Base-by-base conservation (phyloP, 2,113 vertebrate genomes). In the Hippocampus guttulatus region DNA sequence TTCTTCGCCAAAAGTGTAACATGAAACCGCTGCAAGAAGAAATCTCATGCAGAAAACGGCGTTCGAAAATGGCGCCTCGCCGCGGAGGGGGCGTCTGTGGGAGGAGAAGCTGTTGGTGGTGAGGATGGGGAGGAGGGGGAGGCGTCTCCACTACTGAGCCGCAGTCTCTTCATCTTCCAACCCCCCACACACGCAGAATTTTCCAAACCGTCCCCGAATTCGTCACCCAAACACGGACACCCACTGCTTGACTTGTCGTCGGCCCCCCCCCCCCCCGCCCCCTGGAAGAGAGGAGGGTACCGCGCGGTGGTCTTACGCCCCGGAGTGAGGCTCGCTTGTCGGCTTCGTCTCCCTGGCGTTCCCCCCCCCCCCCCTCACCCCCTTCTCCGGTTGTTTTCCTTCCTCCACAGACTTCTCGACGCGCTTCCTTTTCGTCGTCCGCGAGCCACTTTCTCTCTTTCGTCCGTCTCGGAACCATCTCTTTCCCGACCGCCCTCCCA, bases 31-130 rank as follows among this genome's bases (percentile, higher is more conserved):
- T 79, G 72, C 74, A 38, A 80, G 84, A 86, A 88, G 74, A 80
- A 79, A 87, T 76, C 79, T 74, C 18, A 79, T 68, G 81, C 82
- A 83, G 83, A 80, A 68, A 63, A 67, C 67, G 69, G 60, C 73
- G 82, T 91, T 90, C 88, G 86, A 91, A 91, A 89, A 87, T 88
- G 87, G 90, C 90, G 90, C 90, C 75, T 63, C 73, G 75, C 67
- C 66, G 81, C 75, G 83, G 75, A 88, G 57, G 70, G 78, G 79
- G 85, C 70, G 85, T 69, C 57, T 58, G 23, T 33, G 58, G 58
- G 58, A 30, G 58, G 58, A 33, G 58, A 33, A 5, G 80, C 66
- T 74, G 51, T 27, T 18, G 27, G 7, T 11, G 23, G 55, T 6
- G 23, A 15, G 55, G 55, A 12, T 1, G 5, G 10, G 11, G 54